phyloP scores from a whole-genome alignment of 2,797 vertebrate genomes.

The Thripadectes ignobilis region DNA sequence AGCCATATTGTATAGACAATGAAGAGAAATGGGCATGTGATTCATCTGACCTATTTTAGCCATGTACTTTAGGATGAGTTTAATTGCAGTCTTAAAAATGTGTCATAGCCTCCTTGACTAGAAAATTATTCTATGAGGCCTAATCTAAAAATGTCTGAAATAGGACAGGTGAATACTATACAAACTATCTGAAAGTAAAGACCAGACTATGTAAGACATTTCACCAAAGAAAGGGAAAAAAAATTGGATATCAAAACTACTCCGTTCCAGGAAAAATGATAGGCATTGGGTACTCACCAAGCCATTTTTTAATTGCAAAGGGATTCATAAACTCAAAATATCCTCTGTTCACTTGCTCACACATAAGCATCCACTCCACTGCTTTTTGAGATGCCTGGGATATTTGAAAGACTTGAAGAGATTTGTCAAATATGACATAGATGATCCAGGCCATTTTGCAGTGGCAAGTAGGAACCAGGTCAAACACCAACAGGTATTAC shows the following conservation, averaged over 20 bases:
- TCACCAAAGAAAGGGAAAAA: neutral
- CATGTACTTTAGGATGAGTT: neutral
- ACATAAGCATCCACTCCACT: neutral
- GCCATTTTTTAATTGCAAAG: neutral
- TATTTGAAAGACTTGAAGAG: neutral
- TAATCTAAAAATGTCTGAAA: neutral
- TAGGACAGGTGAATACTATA: neutral
- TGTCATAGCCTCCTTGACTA: neutral
- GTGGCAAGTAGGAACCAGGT: neutral
- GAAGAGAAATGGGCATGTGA: neutral
- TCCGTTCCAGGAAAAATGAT: neutral
- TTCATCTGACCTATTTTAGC: constrained; percentile 39
- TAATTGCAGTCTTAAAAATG: constrained; percentile 44
- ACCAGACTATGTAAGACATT: neutral
- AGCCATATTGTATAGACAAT: neutral
- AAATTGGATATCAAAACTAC: neutral
- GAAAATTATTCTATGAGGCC: neutral
- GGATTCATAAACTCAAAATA: neutral
- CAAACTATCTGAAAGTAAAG: neutral
- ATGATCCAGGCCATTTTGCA: neutral
- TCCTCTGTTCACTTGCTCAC: neutral
- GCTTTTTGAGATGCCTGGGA: neutral
- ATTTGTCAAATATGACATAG: neutral
- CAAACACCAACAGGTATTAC: neutral
- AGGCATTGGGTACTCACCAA: neutral